Evolutionary conservation across 2,797 vertebrate genomes (phyloP).

Genomic region (Onychomys leucogaster): DNA sequence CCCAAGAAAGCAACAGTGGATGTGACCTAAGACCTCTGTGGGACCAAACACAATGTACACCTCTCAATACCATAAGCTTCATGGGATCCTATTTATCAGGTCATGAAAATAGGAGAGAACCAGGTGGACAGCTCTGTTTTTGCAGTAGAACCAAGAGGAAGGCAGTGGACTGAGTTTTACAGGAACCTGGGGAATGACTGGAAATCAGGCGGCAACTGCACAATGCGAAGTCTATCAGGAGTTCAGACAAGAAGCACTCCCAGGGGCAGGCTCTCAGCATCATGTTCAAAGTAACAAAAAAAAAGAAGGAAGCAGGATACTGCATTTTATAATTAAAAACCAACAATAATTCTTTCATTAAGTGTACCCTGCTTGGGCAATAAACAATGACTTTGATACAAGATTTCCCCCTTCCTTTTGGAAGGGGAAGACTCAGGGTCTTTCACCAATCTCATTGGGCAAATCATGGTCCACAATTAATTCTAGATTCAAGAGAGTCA

Average conservation of each 20-base stretch:
- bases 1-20: neutral
- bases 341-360: neutral
- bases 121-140: neutral
- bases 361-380: neutral
- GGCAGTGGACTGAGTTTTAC: neutral
- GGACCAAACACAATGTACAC: neutral
- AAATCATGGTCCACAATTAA: neutral
- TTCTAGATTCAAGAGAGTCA: neutral
- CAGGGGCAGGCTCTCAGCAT: accelerated
- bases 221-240: slow-evolving; percentile 42
- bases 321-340: neutral
- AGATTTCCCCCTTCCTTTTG: neutral
- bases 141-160: neutral
- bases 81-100: neutral
- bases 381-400: neutral
- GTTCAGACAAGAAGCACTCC: neutral
- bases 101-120: slow-evolving; percentile 48
- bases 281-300: slow-evolving; percentile 24
- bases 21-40: neutral
- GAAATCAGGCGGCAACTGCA: neutral
- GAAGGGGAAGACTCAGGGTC: neutral
- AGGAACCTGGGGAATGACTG: neutral
- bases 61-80: neutral
- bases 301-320: neutral
- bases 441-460: neutral